Conservation (phyloP, 2,888 invertebrate species). For the Tinea trinotella region DNA sequence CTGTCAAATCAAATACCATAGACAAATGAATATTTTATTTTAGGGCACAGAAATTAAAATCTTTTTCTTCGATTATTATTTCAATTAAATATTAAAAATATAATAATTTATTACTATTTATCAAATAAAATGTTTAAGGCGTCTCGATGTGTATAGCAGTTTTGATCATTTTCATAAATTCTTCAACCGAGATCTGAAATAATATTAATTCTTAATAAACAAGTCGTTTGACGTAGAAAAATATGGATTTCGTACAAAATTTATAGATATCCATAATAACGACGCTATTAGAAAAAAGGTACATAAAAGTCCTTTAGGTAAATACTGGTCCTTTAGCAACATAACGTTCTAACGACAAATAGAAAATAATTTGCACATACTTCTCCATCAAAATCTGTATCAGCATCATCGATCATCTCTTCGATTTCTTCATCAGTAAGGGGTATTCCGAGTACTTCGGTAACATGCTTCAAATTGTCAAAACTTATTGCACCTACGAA, state of each 20-base stretch:
- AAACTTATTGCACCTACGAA: conserved; percentile 46
- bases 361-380: conserved; percentile 32
- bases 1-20: not conserved
- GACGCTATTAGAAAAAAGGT: too few species aligned
- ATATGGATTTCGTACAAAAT: too few species aligned
- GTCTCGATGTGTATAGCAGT: conserved; percentile 51
- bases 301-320: too few species aligned
- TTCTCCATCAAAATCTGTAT: conserved; percentile 52
- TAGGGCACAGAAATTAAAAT: not conserved
- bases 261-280: too few species aligned
- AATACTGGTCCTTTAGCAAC: too few species aligned
- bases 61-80: not conserved
- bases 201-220: too few species aligned
- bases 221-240: too few species aligned
- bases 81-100: not conserved
- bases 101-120: not conserved
- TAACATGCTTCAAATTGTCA: conserved; percentile 52
- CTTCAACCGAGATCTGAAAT: conserved; percentile 51
- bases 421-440: conserved; percentile 62
- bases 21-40: not conserved
- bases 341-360: too few species aligned
- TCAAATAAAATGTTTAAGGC: conserved; percentile 31
- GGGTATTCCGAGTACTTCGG: conserved; percentile 41
- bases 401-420: conserved; percentile 64
- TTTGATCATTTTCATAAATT: conserved; percentile 63